phyloP scores from a whole-genome alignment of 2,888 invertebrate genomes.

The Eupithecia subumbrata region DNA sequence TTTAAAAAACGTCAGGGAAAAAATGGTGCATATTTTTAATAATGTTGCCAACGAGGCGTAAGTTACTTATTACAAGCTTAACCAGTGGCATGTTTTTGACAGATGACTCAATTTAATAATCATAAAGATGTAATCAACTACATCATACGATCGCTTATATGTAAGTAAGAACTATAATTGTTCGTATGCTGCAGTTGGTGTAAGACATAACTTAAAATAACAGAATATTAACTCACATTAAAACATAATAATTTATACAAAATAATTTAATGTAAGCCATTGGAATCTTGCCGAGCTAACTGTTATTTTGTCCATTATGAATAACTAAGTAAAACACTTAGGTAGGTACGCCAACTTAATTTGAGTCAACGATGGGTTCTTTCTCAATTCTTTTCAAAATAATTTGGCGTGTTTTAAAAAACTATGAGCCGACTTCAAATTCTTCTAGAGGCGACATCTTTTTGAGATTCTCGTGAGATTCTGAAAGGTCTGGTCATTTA shows the following conservation, averaged over 20 bases:
- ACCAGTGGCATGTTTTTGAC: conserved; percentile 10
- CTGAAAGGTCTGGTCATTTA: no score
- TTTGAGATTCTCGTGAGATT: no score
- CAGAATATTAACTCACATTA: background rate
- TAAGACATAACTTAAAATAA: background rate
- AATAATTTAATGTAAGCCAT: background rate
- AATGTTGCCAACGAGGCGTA: conserved; percentile 57
- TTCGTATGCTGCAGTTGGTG: background rate
- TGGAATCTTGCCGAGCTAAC: conserved; percentile 2
- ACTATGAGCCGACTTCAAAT: no score
- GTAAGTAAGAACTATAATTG: background rate
- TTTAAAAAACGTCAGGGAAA: conserved; percentile 59
- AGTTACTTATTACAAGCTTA: conserved; percentile 48
- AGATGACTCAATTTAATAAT: background rate
- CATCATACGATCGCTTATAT: background rate
- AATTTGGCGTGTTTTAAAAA: no score
- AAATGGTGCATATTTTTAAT: conserved; percentile 58
- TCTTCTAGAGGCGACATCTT: no score
- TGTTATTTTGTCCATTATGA: background rate
- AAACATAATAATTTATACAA: background rate
- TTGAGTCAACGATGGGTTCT: no score
- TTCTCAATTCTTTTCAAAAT: no score
- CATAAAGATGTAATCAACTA: background rate
- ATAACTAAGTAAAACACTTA: background rate
- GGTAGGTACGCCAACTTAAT: background rate